phyloP scores from a whole-genome alignment of 2,888 invertebrate species.

The Amphipyra tragopoginis region DNA sequence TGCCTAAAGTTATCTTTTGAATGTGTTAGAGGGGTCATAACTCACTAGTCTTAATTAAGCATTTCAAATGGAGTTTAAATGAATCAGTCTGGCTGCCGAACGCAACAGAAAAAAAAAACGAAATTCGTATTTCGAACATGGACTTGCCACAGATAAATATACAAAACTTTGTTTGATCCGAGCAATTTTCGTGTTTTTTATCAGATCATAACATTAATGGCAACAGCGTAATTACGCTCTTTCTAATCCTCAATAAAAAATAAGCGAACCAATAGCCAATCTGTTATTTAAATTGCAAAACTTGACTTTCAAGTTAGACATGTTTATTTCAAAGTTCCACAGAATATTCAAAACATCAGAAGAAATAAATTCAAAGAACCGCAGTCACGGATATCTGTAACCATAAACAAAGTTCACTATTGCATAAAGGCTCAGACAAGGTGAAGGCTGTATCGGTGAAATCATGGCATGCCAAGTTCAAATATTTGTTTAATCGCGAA shows the following conservation, averaged over 20 bases:
- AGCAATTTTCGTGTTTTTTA: constrained; percentile 1
- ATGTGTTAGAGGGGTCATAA: constrained; percentile 3
- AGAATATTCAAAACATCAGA: constrained; percentile 6
- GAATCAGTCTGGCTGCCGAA: constrained; percentile 32
- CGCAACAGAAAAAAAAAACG: constrained; percentile 23
- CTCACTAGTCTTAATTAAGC: constrained; percentile 19
- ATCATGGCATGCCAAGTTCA: constrained; percentile 50
- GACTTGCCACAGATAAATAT: constrained; percentile 3
- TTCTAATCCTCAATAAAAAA: background rate
- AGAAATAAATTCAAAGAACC: constrained; percentile 7
- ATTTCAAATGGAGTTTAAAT: constrained; percentile 26
- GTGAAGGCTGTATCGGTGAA: constrained; percentile 49
- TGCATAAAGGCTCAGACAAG: constrained; percentile 46
- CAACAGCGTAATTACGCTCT: constrained; percentile 4
- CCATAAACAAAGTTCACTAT: constrained; percentile 48
- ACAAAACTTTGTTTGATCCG: constrained; percentile 10
- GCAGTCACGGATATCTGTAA: constrained; percentile 25
- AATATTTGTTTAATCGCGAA: constrained; percentile 58
- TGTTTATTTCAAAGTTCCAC: background rate
- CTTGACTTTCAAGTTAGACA: constrained; percentile 3
- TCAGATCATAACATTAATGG: background rate
- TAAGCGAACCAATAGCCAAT: background rate
- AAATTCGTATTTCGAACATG: constrained; percentile 8
- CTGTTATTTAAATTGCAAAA: background rate
- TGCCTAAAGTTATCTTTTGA: constrained; percentile 15